Percentiles rank a stretch among this genome's conserved stretches.
Evolutionary conservation across 2,797 vertebrate genomes (phyloP).

Genomic region (Pantherophis alleghaniensis): DNA sequence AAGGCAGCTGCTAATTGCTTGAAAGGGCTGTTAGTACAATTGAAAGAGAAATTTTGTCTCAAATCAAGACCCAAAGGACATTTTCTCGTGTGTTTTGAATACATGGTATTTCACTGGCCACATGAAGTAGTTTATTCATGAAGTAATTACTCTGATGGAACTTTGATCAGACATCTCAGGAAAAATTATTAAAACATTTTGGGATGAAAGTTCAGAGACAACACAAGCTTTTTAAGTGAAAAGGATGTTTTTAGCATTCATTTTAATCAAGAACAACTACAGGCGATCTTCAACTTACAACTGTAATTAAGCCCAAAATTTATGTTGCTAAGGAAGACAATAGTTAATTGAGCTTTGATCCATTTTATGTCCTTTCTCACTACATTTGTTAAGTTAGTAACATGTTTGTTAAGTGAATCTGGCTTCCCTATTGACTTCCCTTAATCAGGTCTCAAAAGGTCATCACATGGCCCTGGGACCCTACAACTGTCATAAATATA

Average conservation of each 20-base stretch:
- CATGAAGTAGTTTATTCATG: background rate
- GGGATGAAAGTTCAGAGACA: background rate
- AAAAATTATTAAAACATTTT: background rate
- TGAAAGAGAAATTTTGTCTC: background rate
- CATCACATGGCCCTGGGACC: too few species aligned
- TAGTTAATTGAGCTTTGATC: too few species aligned
- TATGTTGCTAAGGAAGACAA: too few species aligned
- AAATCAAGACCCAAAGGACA: background rate
- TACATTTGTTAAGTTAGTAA: too few species aligned
- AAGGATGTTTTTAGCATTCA: background rate
- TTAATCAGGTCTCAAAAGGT: too few species aligned
- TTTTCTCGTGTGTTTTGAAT: background rate
- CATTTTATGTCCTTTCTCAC: too few species aligned
- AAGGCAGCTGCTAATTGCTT: background rate
- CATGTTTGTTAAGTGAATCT: too few species aligned
- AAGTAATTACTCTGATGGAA: background rate
- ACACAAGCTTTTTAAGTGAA: background rate
- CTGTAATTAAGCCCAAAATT: too few species aligned
- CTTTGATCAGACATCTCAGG: background rate
- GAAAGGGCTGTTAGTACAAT: background rate
- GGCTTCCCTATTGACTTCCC: too few species aligned
- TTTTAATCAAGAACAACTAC: background rate
- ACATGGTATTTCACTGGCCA: background rate
- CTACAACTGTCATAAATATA: too few species aligned
- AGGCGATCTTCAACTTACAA: too few species aligned